These are phyloP conservation scores for Netelia fuscicornis DNA, from an alignment of 2,888 invertebrate species.

Conservation along the genomic window DNA sequence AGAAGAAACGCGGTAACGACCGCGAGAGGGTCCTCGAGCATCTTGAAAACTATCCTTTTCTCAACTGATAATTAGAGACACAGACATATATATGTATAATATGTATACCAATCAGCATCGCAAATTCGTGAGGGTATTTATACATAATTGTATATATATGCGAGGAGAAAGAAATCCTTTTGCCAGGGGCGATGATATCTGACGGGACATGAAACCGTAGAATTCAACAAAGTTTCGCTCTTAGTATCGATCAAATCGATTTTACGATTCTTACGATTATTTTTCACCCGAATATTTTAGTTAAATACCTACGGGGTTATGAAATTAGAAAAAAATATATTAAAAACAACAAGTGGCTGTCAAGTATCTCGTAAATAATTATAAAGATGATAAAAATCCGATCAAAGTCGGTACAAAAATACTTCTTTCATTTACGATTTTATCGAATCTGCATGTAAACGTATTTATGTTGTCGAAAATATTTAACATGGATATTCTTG, in stretches of 20 bases:
- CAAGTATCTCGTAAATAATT: no score
- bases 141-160: slow-evolving; percentile 12
- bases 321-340: no score
- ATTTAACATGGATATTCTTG: background rate
- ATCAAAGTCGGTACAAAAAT: no score
- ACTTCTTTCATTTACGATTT: no score
- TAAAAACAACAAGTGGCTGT: no score
- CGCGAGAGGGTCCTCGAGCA: slow-evolving; percentile 60
- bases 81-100: slow-evolving; percentile 38
- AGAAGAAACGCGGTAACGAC: slow-evolving; percentile 77
- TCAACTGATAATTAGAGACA: slow-evolving; percentile 29
- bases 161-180: background rate
- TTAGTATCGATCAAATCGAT: background rate
- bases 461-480: background rate
- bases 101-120: slow-evolving; percentile 1
- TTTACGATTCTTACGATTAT: background rate
- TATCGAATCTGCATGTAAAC: no score
- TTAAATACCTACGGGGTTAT: no score
- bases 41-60: slow-evolving; percentile 67
- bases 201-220: background rate
- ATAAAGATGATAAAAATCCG: no score
- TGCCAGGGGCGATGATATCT: background rate
- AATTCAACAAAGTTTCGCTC: background rate
- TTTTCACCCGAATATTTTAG: no score
- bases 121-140: slow-evolving; percentile 31